Conservation (phyloP, 2,113 vertebrate species). For the Actenoides hombroni region DNA sequence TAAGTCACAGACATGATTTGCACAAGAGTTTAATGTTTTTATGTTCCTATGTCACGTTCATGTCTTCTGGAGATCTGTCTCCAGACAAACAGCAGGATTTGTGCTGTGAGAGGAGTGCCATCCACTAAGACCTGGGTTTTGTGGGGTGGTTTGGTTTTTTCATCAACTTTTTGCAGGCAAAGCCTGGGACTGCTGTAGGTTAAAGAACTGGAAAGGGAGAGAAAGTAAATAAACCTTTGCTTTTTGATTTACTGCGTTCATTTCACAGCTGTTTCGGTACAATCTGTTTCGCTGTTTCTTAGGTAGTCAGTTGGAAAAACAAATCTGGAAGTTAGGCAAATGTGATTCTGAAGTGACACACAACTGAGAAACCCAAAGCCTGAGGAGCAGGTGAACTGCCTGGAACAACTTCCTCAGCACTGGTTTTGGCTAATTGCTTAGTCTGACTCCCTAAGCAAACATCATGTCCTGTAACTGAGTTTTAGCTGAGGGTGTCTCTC, state of each 20-base stretch:
- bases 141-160: neutral
- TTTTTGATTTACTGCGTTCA: constrained; percentile 30
- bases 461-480: neutral
- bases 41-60: neutral
- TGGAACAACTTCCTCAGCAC: neutral
- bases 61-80: neutral
- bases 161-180: neutral
- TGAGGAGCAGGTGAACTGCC: constrained; percentile 41
- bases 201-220: neutral
- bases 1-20: neutral
- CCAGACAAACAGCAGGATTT: neutral
- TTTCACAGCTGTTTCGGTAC: neutral
- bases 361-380: neutral
- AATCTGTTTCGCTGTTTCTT: constrained; percentile 14
- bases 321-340: constrained; percentile 18
- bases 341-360: neutral
- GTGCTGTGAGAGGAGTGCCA: neutral
- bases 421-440: constrained; percentile 24
- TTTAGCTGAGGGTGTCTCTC: neutral
- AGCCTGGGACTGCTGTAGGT: neutral
- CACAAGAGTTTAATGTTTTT: neutral
- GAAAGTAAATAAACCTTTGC: constrained; percentile 1
- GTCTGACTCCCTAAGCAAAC: neutral
- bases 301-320: constrained; percentile 30
- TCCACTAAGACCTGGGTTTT: neutral